Conservation (phyloP, 2,113 vertebrate genomes). For the Sander vitreus region DNA sequence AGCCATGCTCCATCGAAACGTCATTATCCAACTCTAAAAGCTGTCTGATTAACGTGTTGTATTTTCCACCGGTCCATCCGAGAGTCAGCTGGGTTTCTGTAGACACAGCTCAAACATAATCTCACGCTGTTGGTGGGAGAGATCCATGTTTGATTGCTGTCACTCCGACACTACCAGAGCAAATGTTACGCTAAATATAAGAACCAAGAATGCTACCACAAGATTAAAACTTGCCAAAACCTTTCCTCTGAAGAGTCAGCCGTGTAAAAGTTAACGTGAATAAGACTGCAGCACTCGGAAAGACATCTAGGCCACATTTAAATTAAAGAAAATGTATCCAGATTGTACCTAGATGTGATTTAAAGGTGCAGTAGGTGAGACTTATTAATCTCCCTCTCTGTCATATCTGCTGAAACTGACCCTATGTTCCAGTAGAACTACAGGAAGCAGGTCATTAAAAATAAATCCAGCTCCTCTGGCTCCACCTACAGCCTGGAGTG, state of each 20-base stretch:
- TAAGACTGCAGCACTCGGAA: too few relatives aligned
- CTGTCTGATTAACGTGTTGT: neutral
- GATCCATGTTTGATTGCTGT: neutral
- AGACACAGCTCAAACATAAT: too few relatives aligned
- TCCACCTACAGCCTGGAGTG: too few relatives aligned
- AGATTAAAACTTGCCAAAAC: neutral
- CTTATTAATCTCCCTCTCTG: too few relatives aligned
- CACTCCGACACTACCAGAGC: neutral
- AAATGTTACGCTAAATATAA: neutral
- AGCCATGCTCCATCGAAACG: neutral
- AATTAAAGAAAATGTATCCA: too few relatives aligned
- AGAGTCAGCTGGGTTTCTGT: neutral
- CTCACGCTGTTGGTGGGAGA: neutral
- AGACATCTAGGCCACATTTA: too few relatives aligned
- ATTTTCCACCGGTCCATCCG: neutral
- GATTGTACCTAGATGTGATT: too few relatives aligned
- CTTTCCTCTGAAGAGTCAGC: neutral
- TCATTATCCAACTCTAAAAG: neutral
- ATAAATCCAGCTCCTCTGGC: too few relatives aligned
- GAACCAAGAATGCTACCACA: neutral
- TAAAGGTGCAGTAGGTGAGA: too few relatives aligned
- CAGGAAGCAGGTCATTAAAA: too few relatives aligned
- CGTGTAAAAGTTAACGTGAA: neutral
- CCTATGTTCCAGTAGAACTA: too few relatives aligned
- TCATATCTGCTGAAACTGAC: too few relatives aligned